These are phyloP conservation scores for Sminthurides aquaticus DNA, from an alignment of 2,888 invertebrate genomes.

Conservation along the genomic window DNA sequence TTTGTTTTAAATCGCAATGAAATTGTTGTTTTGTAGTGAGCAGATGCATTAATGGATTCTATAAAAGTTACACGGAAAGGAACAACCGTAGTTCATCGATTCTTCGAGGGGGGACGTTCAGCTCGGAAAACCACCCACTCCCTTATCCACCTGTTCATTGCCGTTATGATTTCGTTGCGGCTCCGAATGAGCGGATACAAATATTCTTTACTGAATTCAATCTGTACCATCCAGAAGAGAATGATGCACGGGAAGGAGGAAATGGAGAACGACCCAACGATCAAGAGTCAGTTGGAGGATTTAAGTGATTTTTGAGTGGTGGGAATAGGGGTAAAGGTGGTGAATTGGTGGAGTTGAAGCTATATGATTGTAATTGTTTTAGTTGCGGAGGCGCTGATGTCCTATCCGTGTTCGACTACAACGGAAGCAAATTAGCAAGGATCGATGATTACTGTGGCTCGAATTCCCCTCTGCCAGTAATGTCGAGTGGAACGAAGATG, in stretches of 20 bases:
- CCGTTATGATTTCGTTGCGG: slow-evolving; percentile 81
- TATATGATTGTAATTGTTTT: neutral
- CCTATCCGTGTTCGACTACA: slow-evolving; percentile 71
- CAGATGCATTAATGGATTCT: neutral
- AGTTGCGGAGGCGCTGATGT: slow-evolving; percentile 57
- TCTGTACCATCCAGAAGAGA: slow-evolving; percentile 56
- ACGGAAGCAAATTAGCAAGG: slow-evolving; percentile 68
- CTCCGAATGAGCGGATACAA: slow-evolving; percentile 75
- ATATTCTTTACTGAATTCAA: slow-evolving; percentile 78
- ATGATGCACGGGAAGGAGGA: slow-evolving; percentile 14
- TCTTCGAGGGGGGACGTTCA: slow-evolving; percentile 63
- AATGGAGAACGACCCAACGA: too few relatives aligned
- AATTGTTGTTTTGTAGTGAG: neutral
- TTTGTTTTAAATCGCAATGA: too few relatives aligned
- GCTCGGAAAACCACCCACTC: slow-evolving; percentile 76
- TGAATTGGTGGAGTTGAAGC: neutral
- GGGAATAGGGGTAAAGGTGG: too few relatives aligned
- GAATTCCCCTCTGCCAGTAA: slow-evolving; percentile 73
- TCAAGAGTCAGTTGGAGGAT: too few relatives aligned
- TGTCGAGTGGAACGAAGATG: slow-evolving; percentile 84
- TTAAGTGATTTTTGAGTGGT: too few relatives aligned
- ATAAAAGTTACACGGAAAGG: neutral
- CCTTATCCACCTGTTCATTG: slow-evolving; percentile 75
- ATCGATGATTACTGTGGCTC: slow-evolving; percentile 81
- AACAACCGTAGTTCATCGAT: slow-evolving; percentile 47